Percentiles rank a stretch among this genome's conserved stretches.
These are phyloP conservation scores for Drosophila birchii DNA, from an alignment of 2,888 invertebrate species.

Conservation along the genomic window DNA sequence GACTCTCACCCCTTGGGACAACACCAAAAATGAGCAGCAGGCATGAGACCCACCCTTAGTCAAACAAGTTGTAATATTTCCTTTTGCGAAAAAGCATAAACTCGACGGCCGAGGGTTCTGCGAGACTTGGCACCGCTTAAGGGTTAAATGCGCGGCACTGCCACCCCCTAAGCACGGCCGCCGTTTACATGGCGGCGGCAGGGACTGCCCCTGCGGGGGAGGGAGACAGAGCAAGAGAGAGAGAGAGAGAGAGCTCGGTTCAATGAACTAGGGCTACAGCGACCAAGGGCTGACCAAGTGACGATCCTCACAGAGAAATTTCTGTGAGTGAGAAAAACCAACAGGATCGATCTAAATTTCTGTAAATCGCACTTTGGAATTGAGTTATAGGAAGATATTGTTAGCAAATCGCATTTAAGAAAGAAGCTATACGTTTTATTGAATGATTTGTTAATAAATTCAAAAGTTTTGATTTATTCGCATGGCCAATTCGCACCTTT, in stretches of 20 bases:
- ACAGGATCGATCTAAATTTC: not conserved
- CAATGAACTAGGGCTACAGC: conserved; percentile 41
- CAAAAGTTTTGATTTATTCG: not conserved
- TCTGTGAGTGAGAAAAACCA: not conserved
- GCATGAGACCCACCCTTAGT: conserved; percentile 63
- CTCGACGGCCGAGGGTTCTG: conserved; percentile 1
- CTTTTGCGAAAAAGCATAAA: conserved; percentile 61
- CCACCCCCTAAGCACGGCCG: conserved; percentile 61
- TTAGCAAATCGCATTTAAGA: not conserved
- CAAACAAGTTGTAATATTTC: conserved; percentile 66
- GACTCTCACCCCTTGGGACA: conserved; percentile 30
- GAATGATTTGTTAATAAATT: no score
- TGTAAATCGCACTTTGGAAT: not conserved
- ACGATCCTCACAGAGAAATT: conserved; percentile 45
- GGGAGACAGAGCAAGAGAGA: not conserved
- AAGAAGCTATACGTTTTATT: no score
- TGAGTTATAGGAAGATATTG: not conserved
- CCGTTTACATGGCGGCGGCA: conserved; percentile 22
- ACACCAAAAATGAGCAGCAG: conserved; percentile 68
- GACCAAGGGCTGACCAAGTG: not conserved
- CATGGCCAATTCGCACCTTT: conserved; percentile 35
- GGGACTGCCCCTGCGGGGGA: not conserved
- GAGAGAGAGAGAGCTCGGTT: conserved; percentile 15
- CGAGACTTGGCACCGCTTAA: conserved; percentile 45
- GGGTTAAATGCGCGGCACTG: conserved; percentile 68